phyloP scores from a whole-genome alignment of 2,888 invertebrate genomes.

The Labia minor region DNA sequence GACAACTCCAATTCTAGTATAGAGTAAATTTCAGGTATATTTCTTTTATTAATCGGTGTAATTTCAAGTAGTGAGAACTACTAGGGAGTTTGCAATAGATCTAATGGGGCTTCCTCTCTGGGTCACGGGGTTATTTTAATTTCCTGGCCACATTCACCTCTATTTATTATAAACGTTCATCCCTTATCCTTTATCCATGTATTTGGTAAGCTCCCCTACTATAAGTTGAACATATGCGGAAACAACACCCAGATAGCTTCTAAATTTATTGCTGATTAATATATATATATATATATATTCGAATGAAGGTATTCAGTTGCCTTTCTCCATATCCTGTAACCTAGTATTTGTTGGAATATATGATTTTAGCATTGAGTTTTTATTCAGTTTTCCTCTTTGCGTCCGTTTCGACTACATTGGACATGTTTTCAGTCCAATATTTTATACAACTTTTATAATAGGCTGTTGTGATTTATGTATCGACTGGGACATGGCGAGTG shows the following conservation, averaged over 20 bases:
- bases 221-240: neutral
- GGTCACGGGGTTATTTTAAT: neutral
- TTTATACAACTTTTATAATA: slow-evolving; percentile 7
- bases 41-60: no score
- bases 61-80: no score
- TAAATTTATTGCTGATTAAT: slow-evolving; percentile 6
- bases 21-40: no score
- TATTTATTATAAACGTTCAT: neutral
- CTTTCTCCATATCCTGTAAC: neutral
- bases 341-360: no score
- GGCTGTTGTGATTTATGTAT: neutral
- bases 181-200: neutral
- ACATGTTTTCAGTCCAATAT: neutral
- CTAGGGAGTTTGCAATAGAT: no score
- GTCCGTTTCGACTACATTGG: neutral
- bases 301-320: neutral
- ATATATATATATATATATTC: neutral
- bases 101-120: no score
- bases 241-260: slow-evolving; percentile 7
- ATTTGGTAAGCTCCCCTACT: neutral
- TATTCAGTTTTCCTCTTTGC: neutral
- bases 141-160: neutral
- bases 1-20: no score
- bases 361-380: neutral
- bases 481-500: neutral